A percentile compares a stretch with the other conserved stretches of the same genome.
Evolutionary conservation across 2,113 vertebrate species (phyloP).

Genomic region (Falco punctatus): DNA sequence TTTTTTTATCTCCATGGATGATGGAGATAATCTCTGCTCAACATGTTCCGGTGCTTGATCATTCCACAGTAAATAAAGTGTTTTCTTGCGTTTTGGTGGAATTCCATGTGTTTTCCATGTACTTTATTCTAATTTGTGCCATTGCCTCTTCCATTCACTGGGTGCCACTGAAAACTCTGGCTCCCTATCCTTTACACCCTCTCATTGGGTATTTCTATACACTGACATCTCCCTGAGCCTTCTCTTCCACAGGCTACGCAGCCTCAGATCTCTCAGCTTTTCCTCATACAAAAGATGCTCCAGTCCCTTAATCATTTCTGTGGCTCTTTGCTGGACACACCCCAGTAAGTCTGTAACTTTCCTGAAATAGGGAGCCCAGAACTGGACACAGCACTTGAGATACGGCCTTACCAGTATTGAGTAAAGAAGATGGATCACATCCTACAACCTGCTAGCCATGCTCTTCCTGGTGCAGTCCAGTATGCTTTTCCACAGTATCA

Average conservation of each 20-base stretch:
- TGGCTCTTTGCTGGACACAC: too few relatives aligned
- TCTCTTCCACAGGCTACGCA: not conserved
- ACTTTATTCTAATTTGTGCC: not conserved
- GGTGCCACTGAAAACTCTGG: not conserved
- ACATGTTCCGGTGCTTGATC: not conserved
- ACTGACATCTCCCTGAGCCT: not conserved
- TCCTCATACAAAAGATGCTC: too few relatives aligned
- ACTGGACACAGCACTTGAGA: too few relatives aligned
- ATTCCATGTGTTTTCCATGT: not conserved
- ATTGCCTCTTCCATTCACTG: not conserved
- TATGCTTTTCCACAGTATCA: not conserved
- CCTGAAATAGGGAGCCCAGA: too few relatives aligned
- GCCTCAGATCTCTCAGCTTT: too few relatives aligned
- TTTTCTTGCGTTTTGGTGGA: not conserved
- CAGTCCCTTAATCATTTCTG: too few relatives aligned
- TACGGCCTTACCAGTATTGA: too few relatives aligned
- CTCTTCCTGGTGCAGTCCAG: not conserved
- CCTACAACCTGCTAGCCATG: not conserved
- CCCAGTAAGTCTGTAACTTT: too few relatives aligned
- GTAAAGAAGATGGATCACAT: not conserved
- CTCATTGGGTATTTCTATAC: not conserved
- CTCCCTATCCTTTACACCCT: not conserved
- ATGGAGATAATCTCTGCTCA: not conserved
- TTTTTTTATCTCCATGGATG: too few relatives aligned
- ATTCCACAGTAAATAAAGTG: not conserved